These are phyloP conservation scores for Cryptocheilus praepositus DNA, from an alignment of 2,888 invertebrate species.

Conservation along the genomic window DNA sequence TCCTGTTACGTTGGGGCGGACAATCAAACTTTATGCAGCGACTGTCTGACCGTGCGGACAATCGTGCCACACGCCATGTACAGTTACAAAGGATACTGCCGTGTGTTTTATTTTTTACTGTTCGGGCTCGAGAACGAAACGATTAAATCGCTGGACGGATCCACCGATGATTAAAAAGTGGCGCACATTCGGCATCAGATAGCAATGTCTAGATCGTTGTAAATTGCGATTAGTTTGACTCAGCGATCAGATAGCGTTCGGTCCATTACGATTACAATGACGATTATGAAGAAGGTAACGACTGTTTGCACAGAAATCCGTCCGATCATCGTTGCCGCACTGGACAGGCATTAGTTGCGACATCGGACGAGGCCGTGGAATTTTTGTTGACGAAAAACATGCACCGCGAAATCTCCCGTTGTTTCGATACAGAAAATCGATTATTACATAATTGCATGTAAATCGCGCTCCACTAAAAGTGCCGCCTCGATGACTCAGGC, in stretches of 20 bases:
- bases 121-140: neutral
- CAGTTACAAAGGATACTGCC: too few species aligned
- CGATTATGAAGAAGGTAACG: neutral
- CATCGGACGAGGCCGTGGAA: too few species aligned
- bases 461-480: too few species aligned
- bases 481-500: too few species aligned
- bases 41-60: neutral
- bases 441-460: too few species aligned
- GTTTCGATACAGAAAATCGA: too few species aligned
- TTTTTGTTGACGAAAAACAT: too few species aligned
- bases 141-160: neutral
- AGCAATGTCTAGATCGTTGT: slow-evolving; percentile 22
- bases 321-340: neutral
- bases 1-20: slow-evolving; percentile 17
- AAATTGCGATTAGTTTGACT: slow-evolving; percentile 8
- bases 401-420: too few species aligned
- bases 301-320: slow-evolving; percentile 10
- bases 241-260: neutral
- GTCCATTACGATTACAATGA: neutral
- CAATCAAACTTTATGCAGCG: too few species aligned
- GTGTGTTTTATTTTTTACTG: too few species aligned
- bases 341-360: neutral
- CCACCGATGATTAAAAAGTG: neutral
- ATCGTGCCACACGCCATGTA: neutral
- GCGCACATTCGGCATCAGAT: neutral